A percentile compares a stretch with the other conserved stretches of the same genome.
Conservation (phyloP, 2,888 invertebrate genomes). For the Macaria notata region DNA sequence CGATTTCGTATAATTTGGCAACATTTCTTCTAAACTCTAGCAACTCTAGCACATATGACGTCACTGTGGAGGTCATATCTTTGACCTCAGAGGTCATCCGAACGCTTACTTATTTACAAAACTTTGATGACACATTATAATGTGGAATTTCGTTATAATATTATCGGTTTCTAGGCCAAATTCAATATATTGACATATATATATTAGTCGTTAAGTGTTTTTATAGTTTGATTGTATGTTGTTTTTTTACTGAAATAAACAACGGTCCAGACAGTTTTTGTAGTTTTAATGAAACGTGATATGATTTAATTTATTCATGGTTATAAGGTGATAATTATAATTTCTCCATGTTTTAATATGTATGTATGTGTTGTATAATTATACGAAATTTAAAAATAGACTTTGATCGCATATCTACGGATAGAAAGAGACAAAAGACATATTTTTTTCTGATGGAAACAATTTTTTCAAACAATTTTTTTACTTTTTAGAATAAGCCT, state of each 20-base stretch:
- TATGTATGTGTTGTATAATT: no score
- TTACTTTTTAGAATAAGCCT: no score
- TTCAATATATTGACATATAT: constrained; percentile 21
- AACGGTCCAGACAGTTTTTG: constrained; percentile 2
- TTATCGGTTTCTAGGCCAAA: constrained; percentile 18
- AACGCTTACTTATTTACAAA: constrained; percentile 22
- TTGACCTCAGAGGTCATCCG: constrained; percentile 25
- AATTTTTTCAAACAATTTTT: neutral
- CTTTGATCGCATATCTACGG: no score
- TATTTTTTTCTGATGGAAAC: neutral
- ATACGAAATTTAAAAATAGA: no score
- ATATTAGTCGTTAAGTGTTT: constrained; percentile 8
- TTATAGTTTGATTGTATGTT: neutral
- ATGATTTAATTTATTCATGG: constrained; percentile 5
- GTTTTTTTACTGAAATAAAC: neutral
- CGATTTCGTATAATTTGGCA: constrained; percentile 19
- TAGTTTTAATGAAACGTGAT: constrained; percentile 6
- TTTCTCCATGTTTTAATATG: no score
- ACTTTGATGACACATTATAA: constrained; percentile 21
- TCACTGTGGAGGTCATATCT: constrained; percentile 13
- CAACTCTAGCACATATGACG: constrained; percentile 7
- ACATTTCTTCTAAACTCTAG: constrained; percentile 7
- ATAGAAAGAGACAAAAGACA: no score
- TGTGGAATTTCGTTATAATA: constrained; percentile 24
- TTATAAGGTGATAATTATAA: constrained; percentile 5